Conservation (phyloP, 2,888 invertebrate species). For the Encarsia formosa region DNA sequence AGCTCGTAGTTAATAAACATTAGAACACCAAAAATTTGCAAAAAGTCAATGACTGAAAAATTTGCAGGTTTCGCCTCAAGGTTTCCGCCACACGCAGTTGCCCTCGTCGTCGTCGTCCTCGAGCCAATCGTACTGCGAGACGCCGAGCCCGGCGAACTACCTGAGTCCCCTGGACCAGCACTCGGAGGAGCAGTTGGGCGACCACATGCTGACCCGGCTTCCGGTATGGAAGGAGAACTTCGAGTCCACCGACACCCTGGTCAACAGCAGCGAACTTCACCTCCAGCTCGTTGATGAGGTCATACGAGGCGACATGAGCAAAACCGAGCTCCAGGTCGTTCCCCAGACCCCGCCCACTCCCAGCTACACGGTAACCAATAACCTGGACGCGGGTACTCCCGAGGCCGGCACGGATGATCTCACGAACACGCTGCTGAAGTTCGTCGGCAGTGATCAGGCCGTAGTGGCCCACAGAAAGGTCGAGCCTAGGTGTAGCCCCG, state of each 20-base stretch:
- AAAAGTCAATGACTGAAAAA: too few species aligned
- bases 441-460: slow-evolving; percentile 14
- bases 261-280: slow-evolving; percentile 34
- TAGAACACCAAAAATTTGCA: too few species aligned
- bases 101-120: slow-evolving; percentile 39
- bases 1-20: too few species aligned
- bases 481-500: slow-evolving; percentile 6
- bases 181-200: slow-evolving; percentile 32
- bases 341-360: slow-evolving; percentile 33
- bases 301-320: slow-evolving; percentile 26
- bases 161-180: slow-evolving; percentile 29
- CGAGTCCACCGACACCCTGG: slow-evolving; percentile 31
- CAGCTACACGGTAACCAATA: not conserved
- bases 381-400: not conserved
- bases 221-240: slow-evolving; percentile 27
- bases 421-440: slow-evolving; percentile 10
- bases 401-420: slow-evolving; percentile 11
- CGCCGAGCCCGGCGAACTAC: slow-evolving; percentile 38
- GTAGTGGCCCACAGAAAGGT: not conserved
- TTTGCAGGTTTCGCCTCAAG: slow-evolving; percentile 12
- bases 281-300: slow-evolving; percentile 37
- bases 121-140: slow-evolving; percentile 37
- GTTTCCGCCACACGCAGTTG: slow-evolving; percentile 25
- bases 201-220: slow-evolving; percentile 29
- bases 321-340: slow-evolving; percentile 9